Evolutionary conservation across 2,113 vertebrate genomes (phyloP).

Genomic region (Phalacrocorax aristotelis): DNA sequence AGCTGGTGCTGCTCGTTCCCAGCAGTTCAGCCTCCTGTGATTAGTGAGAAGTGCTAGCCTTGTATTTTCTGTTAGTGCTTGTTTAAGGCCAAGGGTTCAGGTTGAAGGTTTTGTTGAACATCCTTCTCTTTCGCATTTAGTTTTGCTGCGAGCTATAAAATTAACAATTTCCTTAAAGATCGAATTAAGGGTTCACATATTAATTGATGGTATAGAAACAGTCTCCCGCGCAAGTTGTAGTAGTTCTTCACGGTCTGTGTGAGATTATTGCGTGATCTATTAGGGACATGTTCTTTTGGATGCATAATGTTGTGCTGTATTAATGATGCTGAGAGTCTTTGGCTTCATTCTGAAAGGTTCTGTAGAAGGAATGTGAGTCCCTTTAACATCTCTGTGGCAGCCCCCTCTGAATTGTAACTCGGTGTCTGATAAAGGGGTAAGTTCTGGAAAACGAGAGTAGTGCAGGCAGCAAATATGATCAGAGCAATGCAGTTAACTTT

Average conservation of each 20-base stretch:
- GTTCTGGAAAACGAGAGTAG: neutral
- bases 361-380: neutral
- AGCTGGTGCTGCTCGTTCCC: neutral
- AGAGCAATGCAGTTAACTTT: neutral
- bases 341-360: neutral
- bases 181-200: neutral
- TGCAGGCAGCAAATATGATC: rapidly evolving
- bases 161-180: neutral
- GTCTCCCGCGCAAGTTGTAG: neutral
- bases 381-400: neutral
- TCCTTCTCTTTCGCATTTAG: neutral
- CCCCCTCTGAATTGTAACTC: neutral
- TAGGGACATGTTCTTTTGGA: neutral
- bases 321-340: neutral
- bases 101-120: neutral
- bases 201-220: neutral
- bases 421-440: neutral
- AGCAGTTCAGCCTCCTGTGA: neutral
- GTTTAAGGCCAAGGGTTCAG: neutral
- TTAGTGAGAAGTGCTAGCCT: neutral
- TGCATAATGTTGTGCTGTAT: neutral
- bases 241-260: neutral
- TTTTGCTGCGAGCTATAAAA: neutral
- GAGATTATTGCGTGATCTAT: neutral
- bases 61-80: neutral